These are phyloP conservation scores for Molothrus aeneus DNA, from an alignment of 2,797 vertebrate genomes.

Conservation along the genomic window DNA sequence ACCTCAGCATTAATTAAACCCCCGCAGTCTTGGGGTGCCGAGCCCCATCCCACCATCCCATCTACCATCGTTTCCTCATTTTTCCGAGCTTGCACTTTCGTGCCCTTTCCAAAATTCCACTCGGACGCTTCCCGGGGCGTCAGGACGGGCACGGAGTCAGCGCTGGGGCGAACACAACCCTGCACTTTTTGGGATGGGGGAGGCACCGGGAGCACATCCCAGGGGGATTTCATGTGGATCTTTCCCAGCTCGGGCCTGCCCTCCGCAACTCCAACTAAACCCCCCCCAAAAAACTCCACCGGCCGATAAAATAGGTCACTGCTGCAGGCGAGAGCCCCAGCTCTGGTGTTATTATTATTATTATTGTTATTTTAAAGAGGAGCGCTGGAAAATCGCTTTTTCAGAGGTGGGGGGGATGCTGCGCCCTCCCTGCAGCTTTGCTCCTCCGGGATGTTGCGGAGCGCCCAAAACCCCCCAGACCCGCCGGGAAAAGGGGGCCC, in stretches of 20 bases:
- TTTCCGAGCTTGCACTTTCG: not conserved
- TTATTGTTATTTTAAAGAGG: not conserved
- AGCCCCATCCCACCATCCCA: not conserved
- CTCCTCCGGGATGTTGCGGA: not conserved
- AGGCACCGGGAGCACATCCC: not conserved
- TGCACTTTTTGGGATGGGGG: not conserved
- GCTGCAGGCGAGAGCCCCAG: not conserved
- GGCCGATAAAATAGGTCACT: conserved; percentile 36
- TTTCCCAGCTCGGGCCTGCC: not conserved
- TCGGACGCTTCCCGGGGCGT: not conserved
- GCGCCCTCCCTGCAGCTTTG: not conserved
- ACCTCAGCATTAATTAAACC: not conserved
- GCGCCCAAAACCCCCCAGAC: not conserved
- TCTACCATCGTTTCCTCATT: not conserved
- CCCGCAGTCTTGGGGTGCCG: accelerated
- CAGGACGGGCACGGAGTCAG: not conserved
- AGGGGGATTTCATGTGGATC: not conserved
- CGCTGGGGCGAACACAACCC: not conserved
- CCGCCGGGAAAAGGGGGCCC: not conserved
- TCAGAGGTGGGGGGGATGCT: not conserved
- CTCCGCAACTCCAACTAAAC: not conserved
- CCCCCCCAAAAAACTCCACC: not conserved
- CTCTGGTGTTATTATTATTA: not conserved
- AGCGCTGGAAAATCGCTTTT: not conserved
- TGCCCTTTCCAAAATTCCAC: not conserved